Evolutionary conservation across 2,888 invertebrate genomes (phyloP), one percentile per base, ranked within the genome.

Genomic region (Amblyjoppa proteus): DNA sequence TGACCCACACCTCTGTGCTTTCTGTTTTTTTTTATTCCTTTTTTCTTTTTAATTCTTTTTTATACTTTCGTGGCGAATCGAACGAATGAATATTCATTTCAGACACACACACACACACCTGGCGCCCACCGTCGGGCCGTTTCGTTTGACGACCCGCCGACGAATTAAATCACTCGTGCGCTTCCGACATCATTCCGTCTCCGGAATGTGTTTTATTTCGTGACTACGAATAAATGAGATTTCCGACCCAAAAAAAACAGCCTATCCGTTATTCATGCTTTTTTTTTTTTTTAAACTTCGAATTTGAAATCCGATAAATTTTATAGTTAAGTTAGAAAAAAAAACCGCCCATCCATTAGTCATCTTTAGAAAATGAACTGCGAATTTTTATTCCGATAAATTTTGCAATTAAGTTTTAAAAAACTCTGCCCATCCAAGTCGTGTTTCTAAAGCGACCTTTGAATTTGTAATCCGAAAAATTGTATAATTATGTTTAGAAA

Each of bases 21-120:
- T 31, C 66, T 76, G 34, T 25, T 66, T 66, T 20, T 20, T 61
- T n/a, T 20, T 11, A 9, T 13, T 34, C 9, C 16, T 28, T 25
- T 66, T 64, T 34, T 64, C 5, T 13, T 16, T 9, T n/a, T 20
- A n/a, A 16, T 31, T 3, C 25, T 34, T 53, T 34, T 51, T n/a
- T 68, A n/a, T 34, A 13, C 41, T 25, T 56, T 78, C 56, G 56
- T 20, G 20, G 70, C 34, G 38, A 71, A 71, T 64, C 41, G 64
- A 71, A 71, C 34, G 70, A 79, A 79, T 79, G 71, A 71, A 79
- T 79, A 79, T 79, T 79, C 79, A 79, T 58, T 79, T 71, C 49
- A 71, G 58, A 61, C 79, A 79, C 51, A 45, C 45, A 45, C 45
- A 13, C 45, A 7, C 41, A 3, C 45, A 45, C 45, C 78, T 64